phyloP scores from a whole-genome alignment of 2,113 vertebrate genomes.

The Psittacula cyanocephala region DNA sequence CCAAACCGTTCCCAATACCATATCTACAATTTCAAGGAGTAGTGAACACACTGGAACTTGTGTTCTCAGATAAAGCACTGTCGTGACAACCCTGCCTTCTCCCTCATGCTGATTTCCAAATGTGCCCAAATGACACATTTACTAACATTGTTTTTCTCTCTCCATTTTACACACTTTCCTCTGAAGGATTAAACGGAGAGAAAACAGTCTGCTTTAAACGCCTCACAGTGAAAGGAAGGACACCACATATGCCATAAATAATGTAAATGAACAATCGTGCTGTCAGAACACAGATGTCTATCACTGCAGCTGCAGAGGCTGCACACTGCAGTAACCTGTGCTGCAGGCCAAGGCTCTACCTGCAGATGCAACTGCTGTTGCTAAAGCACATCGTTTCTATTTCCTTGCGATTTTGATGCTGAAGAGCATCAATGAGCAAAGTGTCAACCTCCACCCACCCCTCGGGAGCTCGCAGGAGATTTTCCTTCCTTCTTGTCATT shows the following conservation, averaged over 20 bases:
- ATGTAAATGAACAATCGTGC: neutral
- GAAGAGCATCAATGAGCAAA: neutral
- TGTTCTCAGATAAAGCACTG: neutral
- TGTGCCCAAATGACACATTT: neutral
- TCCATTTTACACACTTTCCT: neutral
- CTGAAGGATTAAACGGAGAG: neutral
- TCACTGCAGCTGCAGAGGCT: neutral
- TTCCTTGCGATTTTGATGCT: fast-evolving
- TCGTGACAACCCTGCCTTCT: neutral
- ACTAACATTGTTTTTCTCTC: neutral
- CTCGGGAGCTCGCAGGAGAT: neutral
- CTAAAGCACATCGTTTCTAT: neutral
- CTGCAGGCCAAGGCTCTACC: neutral
- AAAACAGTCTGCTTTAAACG: neutral
- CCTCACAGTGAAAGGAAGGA: neutral
- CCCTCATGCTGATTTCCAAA: neutral
- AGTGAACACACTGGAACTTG: neutral
- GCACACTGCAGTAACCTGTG: neutral
- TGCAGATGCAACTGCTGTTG: neutral
- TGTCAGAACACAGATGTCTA: neutral
- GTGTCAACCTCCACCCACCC: neutral
- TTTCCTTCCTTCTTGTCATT: neutral
- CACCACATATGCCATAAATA: neutral
- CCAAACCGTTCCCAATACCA: neutral
- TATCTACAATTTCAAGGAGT: neutral